These are phyloP conservation scores for Lepidostoma basale DNA, from an alignment of 1,140 invertebrate species.

Conservation along the genomic window DNA sequence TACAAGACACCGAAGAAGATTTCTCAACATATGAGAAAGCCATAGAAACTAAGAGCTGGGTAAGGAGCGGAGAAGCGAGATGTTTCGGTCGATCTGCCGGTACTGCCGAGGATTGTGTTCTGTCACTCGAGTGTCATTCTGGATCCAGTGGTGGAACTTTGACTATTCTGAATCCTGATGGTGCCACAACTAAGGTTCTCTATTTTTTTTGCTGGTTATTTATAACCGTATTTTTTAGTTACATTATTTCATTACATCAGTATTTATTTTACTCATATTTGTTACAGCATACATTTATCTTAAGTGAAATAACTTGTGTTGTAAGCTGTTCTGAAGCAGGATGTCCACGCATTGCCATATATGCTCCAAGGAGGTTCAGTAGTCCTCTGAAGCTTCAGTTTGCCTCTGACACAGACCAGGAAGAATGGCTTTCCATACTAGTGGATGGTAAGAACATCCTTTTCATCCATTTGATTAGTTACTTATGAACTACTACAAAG, in stretches of 20 bases:
- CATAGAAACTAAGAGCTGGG: conserved; percentile 82
- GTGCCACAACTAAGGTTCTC: conserved; percentile 72
- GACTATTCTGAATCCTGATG: conserved; percentile 76
- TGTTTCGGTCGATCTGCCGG: conserved; percentile 66
- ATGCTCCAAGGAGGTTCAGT: conserved; percentile 67
- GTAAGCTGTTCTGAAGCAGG: conserved; percentile 78
- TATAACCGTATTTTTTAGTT: too few relatives aligned
- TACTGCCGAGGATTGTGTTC: conserved; percentile 73
- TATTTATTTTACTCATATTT: too few relatives aligned
- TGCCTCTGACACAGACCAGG: conserved; percentile 77
- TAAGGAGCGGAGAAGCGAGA: conserved; percentile 78
- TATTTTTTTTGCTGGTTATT: not conserved
- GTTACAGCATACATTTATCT: conserved; percentile 59
- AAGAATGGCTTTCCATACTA: conserved; percentile 84
- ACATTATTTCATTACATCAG: too few relatives aligned
- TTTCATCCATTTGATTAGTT: not conserved
- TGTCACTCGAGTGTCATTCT: conserved; percentile 80
- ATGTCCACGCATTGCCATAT: conserved; percentile 72
- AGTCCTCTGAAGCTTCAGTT: conserved; percentile 74
- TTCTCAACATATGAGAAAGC: conserved; percentile 72
- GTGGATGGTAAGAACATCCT: conserved; percentile 52
- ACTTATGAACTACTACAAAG: not conserved
- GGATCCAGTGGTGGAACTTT: conserved; percentile 73
- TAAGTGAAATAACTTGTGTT: conserved; percentile 77
- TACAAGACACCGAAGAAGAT: conserved; percentile 59